These are phyloP conservation scores for Netta rufina DNA, from an alignment of 2,797 vertebrate species.

Conservation along the genomic window DNA sequence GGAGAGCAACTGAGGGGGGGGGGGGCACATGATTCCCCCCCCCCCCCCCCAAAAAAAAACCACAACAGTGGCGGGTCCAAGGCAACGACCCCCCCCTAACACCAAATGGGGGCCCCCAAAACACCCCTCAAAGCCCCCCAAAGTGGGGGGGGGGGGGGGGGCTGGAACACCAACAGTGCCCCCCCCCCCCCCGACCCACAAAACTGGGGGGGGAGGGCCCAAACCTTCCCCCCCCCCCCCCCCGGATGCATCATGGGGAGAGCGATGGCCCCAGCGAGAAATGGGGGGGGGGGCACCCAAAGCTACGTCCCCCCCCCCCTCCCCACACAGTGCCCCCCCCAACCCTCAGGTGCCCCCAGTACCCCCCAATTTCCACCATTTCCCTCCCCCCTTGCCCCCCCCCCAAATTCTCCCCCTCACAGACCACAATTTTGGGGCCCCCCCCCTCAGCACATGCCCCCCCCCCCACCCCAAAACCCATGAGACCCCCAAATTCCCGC, in stretches of 20 bases:
- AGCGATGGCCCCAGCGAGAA: too few relatives aligned
- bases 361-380: neutral
- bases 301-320: neutral
- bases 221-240: neutral
- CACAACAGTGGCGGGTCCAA: neutral
- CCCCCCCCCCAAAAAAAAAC: too few relatives aligned
- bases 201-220: too few relatives aligned
- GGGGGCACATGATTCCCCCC: too few relatives aligned
- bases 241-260: too few relatives aligned
- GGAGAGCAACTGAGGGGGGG: neutral
- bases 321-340: neutral
- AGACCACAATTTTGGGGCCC: neutral
- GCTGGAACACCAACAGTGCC: neutral
- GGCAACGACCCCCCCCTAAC: neutral
- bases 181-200: neutral
- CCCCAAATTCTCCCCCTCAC: too few relatives aligned
- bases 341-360: too few relatives aligned
- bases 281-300: neutral
- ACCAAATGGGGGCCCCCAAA: neutral
- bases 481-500: neutral
- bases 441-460: neutral
- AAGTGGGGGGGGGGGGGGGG: neutral
- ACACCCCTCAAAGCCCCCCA: neutral
- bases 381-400: neutral
- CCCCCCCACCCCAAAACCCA: neutral